Evolutionary conservation across 2,888 invertebrate genomes (phyloP).

Genomic region (Tuta absoluta): DNA sequence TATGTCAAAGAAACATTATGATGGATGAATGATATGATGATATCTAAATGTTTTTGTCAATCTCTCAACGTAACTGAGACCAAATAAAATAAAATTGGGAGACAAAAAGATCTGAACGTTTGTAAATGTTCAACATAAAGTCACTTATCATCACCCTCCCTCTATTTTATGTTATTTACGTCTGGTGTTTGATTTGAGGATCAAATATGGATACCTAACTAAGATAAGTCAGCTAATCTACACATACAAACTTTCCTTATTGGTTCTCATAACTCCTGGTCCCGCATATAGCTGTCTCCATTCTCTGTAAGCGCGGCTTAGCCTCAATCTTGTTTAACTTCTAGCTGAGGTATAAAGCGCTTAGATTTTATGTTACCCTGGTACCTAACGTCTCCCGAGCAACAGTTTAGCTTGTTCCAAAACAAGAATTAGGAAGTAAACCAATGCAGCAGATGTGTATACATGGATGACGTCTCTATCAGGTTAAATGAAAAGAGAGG

Average conservation of each 20-base stretch:
- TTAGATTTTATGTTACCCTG: slow-evolving; percentile 8
- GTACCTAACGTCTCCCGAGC: neutral
- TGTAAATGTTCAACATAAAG: neutral
- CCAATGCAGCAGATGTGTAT: neutral
- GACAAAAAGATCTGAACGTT: neutral
- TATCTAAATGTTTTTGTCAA: too few species aligned
- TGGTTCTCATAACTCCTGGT: neutral
- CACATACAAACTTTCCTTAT: neutral
- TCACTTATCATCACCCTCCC: neutral
- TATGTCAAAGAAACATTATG: too few species aligned
- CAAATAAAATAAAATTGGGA: neutral
- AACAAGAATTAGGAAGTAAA: too few species aligned
- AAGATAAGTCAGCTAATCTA: neutral
- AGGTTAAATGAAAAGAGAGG: too few species aligned
- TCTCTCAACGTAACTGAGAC: too few species aligned
- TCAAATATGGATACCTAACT: neutral
- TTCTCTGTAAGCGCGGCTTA: neutral
- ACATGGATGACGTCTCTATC: too few species aligned
- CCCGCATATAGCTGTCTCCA: slow-evolving; percentile 6
- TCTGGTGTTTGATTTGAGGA: neutral
- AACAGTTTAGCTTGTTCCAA: neutral
- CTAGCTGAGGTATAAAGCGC: neutral
- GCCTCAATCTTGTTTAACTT: slow-evolving; percentile 9
- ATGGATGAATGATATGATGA: neutral
- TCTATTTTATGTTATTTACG: neutral